Evolutionary conservation across 2,888 invertebrate species (phyloP).

Genomic region (Criorhina ranunculi): DNA sequence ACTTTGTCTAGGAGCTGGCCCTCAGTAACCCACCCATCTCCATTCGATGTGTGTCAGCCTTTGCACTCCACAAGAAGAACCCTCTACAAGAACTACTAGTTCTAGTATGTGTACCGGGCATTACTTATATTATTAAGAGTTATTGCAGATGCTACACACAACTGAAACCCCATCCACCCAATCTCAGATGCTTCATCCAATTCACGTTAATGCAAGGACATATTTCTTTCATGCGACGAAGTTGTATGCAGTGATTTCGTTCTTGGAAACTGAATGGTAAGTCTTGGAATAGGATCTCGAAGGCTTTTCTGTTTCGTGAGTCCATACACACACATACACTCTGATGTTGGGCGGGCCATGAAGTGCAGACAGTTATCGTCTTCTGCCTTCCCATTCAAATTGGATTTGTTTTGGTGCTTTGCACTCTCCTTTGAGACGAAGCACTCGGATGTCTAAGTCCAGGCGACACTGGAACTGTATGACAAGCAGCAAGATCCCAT

Average conservation of each 20-base stretch:
- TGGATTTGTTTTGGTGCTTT: conserved; percentile 71
- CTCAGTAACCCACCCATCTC: conserved; percentile 58
- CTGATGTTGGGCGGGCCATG: neutral
- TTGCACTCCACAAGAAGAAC: conserved; percentile 21
- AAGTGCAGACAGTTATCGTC: conserved; percentile 49
- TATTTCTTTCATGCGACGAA: conserved; percentile 20
- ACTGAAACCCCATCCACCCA: neutral
- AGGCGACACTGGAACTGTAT: conserved; percentile 43
- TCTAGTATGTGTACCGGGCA: conserved; percentile 11
- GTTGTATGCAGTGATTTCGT: conserved; percentile 51
- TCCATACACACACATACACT: neutral
- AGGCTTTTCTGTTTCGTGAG: conserved; percentile 14
- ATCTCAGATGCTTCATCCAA: neutral
- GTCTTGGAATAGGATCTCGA: conserved; percentile 23
- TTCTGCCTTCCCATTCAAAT: conserved; percentile 71
- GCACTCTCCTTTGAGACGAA: conserved; percentile 62
- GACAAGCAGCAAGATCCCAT: conserved; percentile 61
- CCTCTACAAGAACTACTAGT: neutral
- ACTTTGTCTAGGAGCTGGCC: conserved; percentile 16
- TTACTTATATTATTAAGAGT: conserved; percentile 72
- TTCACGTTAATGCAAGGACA: conserved; percentile 43
- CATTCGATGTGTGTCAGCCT: conserved; percentile 40
- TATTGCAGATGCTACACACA: conserved; percentile 47
- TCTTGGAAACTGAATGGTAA: conserved; percentile 2
- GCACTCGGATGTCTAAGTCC: conserved; percentile 36